Evolutionary conservation across 2,888 invertebrate genomes (phyloP).

Genomic region (Leptogaster cylindrica): DNA sequence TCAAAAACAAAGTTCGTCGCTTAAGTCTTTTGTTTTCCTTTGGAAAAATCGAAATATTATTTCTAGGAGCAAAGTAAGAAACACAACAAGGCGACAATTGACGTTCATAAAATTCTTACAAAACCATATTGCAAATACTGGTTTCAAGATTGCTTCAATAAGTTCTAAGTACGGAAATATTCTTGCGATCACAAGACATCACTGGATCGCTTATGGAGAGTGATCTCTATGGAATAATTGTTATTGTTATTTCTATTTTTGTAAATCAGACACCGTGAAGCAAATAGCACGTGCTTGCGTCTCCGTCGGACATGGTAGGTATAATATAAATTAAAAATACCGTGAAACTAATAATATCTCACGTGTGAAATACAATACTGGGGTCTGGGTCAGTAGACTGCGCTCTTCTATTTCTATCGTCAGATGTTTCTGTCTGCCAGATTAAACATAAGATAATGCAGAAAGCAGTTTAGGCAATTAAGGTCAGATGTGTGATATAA

Average conservation of each 20-base stretch:
- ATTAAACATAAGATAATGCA: slow-evolving; percentile 1
- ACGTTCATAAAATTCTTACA: too few species aligned
- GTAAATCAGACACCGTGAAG: slow-evolving; percentile 21
- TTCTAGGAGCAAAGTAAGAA: too few species aligned
- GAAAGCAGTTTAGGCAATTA: slow-evolving; percentile 17
- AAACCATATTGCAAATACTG: too few species aligned
- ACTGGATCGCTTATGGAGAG: background rate
- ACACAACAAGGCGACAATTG: too few species aligned
- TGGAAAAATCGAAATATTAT: too few species aligned
- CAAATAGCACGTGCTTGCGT: slow-evolving; percentile 14
- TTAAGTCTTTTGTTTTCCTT: too few species aligned
- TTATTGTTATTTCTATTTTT: too few species aligned
- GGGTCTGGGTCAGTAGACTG: slow-evolving; percentile 13
- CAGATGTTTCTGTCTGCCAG: background rate
- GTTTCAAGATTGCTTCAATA: slow-evolving; percentile 11
- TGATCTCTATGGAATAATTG: slow-evolving; percentile 22
- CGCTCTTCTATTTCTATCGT: background rate
- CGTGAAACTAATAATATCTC: slow-evolving; percentile 9
- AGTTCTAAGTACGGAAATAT: slow-evolving; percentile 3
- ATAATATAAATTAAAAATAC: too few species aligned
- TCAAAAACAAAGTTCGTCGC: too few species aligned
- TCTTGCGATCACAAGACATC: background rate
- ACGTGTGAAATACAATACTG: slow-evolving; percentile 28
- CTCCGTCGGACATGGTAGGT: too few species aligned
- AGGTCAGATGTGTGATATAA: slow-evolving; percentile 12